phyloP scores from a whole-genome alignment of 2,888 invertebrate genomes.

The Therioaphis trifolii region DNA sequence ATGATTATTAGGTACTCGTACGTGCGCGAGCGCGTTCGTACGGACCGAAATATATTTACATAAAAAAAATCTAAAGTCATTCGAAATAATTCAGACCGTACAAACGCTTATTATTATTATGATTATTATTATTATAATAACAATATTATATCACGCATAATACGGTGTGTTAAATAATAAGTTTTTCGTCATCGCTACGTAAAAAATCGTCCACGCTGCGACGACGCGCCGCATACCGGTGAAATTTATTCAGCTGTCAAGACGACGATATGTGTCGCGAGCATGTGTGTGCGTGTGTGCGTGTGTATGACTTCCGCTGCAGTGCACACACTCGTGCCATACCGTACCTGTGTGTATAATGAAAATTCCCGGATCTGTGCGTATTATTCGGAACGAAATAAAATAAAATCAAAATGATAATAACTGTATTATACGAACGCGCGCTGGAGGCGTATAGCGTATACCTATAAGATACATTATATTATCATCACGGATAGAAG shows the following conservation, averaged over 20 bases:
- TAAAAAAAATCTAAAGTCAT: conserved; percentile 47
- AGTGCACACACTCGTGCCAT: neutral
- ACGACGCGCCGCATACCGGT: neutral
- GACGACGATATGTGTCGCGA: too few species aligned
- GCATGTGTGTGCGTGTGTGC: neutral
- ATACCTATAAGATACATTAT: neutral
- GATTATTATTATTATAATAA: neutral
- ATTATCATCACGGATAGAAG: too few species aligned
- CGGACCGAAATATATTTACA: conserved; percentile 34
- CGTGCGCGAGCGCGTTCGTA: neutral
- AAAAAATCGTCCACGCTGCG: neutral
- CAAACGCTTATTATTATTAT: neutral
- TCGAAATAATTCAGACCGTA: conserved; percentile 33
- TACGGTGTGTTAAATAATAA: neutral
- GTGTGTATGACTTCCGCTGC: neutral
- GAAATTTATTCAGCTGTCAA: conserved; percentile 16
- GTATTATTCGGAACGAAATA: too few species aligned
- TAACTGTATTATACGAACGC: too few species aligned
- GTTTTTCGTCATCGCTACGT: neutral
- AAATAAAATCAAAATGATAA: too few species aligned
- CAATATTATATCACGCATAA: neutral
- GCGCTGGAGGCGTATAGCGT: too few species aligned
- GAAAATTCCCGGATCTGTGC: too few species aligned
- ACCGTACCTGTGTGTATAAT: too few species aligned
- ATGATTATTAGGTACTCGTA: neutral